These are phyloP conservation scores for Trichonephila inaurata DNA, from an alignment of 1,140 invertebrate genomes.

Conservation along the genomic window DNA sequence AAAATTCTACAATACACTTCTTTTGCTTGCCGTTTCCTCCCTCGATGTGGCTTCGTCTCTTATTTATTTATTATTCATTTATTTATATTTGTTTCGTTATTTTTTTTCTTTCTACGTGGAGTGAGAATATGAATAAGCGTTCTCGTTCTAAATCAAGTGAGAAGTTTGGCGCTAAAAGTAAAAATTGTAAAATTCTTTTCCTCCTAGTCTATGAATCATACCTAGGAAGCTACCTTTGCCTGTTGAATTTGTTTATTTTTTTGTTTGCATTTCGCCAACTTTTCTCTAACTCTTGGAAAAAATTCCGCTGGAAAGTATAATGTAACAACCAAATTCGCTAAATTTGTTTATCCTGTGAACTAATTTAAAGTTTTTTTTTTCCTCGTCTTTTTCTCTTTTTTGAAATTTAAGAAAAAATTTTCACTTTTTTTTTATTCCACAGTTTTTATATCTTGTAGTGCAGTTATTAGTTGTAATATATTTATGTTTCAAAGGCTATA, in stretches of 20 bases:
- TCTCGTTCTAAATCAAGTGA: constrained; percentile 69
- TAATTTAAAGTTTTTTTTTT: constrained; percentile 59
- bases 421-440: neutral
- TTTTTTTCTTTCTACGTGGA: constrained; percentile 69
- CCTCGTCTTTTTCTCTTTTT: neutral
- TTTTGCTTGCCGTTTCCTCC: constrained; percentile 49
- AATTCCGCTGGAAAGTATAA: constrained; percentile 46
- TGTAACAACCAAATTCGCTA: constrained; percentile 64
- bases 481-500: constrained; percentile 48
- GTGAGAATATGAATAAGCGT: constrained; percentile 72
- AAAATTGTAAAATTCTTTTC: constrained; percentile 76
- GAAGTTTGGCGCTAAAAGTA: constrained; percentile 76
- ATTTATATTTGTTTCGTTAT: no score
- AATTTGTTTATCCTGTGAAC: constrained; percentile 45
- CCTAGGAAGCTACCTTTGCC: constrained; percentile 74
- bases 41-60: constrained; percentile 40
- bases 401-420: constrained; percentile 27
- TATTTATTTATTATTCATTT: neutral
- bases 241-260: neutral
- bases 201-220: constrained; percentile 72
- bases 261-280: constrained; percentile 57
- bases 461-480: constrained; percentile 18
- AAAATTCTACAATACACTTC: constrained; percentile 71
- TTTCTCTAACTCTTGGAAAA: constrained; percentile 32
- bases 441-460: constrained; percentile 24